A percentile compares a stretch with the other conserved stretches of the same genome.
Evolutionary conservation across 2,888 invertebrate genomes (phyloP).

Genomic region (Lasioglossum malachurum): DNA sequence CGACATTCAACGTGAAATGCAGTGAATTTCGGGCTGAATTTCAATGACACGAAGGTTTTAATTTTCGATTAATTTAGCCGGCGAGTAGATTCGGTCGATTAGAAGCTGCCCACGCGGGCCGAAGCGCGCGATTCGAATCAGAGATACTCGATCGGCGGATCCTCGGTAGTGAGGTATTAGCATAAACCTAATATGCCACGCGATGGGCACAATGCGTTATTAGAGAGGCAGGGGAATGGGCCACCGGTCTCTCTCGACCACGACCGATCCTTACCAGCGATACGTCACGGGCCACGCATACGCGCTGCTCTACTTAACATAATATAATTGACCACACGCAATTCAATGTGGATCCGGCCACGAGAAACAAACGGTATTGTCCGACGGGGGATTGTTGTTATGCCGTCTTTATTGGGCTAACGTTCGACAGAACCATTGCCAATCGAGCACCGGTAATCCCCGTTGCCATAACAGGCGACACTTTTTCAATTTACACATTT

Average conservation of each 20-base stretch:
- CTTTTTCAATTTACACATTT: neutral
- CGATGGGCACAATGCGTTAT: slow-evolving; percentile 83
- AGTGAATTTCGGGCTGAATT: neutral
- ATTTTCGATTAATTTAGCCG: neutral
- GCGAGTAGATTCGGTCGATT: slow-evolving; percentile 43
- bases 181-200: slow-evolving; percentile 84
- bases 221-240: slow-evolving; percentile 75
- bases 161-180: slow-evolving; percentile 73
- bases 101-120: slow-evolving; percentile 47
- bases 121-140: neutral
- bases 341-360: slow-evolving; percentile 81
- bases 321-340: slow-evolving; percentile 85
- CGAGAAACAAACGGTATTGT: slow-evolving; percentile 80
- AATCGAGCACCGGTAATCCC: neutral
- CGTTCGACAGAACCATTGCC: neutral
- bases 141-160: slow-evolving; percentile 74
- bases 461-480: neutral
- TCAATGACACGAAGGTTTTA: neutral
- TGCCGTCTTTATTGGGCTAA: neutral
- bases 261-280: slow-evolving; percentile 73
- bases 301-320: slow-evolving; percentile 82
- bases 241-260: slow-evolving; percentile 52
- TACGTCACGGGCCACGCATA: slow-evolving; percentile 78
- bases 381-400: slow-evolving; percentile 32
- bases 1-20: neutral